phyloP scores from a whole-genome alignment of 2,888 invertebrate genomes.

The Melangyna quadrimaculata region DNA sequence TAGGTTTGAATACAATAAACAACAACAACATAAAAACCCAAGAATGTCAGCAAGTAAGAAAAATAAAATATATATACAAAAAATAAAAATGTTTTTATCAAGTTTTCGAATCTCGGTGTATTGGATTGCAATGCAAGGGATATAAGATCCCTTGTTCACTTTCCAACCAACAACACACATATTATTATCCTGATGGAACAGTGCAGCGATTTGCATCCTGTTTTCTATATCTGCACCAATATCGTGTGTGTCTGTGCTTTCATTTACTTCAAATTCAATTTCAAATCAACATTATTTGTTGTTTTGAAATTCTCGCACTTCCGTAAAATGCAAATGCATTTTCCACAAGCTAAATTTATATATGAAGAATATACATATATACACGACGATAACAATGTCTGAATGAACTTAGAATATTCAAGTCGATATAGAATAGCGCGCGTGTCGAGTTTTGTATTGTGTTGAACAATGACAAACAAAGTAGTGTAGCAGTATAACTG shows the following conservation, averaged over 20 bases:
- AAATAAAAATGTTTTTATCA: slow-evolving; percentile 45
- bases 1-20: slow-evolving; percentile 26
- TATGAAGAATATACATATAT: neutral
- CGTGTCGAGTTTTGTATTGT: slow-evolving; percentile 40
- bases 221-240: neutral
- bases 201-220: slow-evolving; percentile 37
- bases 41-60: slow-evolving; percentile 1
- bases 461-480: slow-evolving; percentile 33
- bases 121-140: neutral
- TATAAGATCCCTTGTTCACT: neutral
- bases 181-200: slow-evolving; percentile 3
- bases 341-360: slow-evolving; percentile 25
- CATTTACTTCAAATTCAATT: slow-evolving; percentile 58
- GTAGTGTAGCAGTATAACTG: neutral
- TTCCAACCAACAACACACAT: neutral
- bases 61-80: neutral
- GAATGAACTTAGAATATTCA: slow-evolving; percentile 18
- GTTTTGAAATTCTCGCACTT: slow-evolving; percentile 59
- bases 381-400: neutral
- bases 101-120: slow-evolving; percentile 14
- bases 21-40: neutral
- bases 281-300: slow-evolving; percentile 62
- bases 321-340: slow-evolving; percentile 59
- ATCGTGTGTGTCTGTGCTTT: slow-evolving; percentile 30
- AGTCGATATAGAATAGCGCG: slow-evolving; percentile 10